Percentiles rank a stretch among this genome's conserved stretches.
phyloP scores from a whole-genome alignment of 2,113 vertebrate species.

The western clawed frog (Xenopus tropicalis) region UCB_Xtro_10.0 CM004443.2:66563001-66563500 shows the following conservation, averaged over 20 bases:
- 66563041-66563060: slow-evolving; percentile 94
- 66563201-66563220: slow-evolving; percentile 86
- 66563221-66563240: slow-evolving; percentile 86
- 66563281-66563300: slow-evolving; percentile 66
- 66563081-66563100: slow-evolving; percentile 91
- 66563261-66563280: slow-evolving; percentile 75
- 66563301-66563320: slow-evolving; percentile 58
- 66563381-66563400: too few species aligned
- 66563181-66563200: slow-evolving; percentile 83
- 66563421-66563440: too few species aligned
- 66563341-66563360: too few species aligned
- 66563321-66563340: too few species aligned
- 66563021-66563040: slow-evolving; percentile 90
- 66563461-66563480: too few species aligned
- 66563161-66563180: slow-evolving; percentile 96
- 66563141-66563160: slow-evolving; percentile 86
- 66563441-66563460: too few species aligned
- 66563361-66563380: too few species aligned
- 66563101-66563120: slow-evolving; percentile 94
- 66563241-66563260: slow-evolving; percentile 71
- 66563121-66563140: slow-evolving; percentile 75
- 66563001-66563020: slow-evolving; percentile 94
- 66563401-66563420: too few species aligned
- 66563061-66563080: slow-evolving; percentile 89
- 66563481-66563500: too few species aligned